Evolutionary conservation across 2,797 vertebrate species (phyloP), one percentile per base, ranked within the genome.

Genomic region (Perdix hodgsoniae): DNA sequence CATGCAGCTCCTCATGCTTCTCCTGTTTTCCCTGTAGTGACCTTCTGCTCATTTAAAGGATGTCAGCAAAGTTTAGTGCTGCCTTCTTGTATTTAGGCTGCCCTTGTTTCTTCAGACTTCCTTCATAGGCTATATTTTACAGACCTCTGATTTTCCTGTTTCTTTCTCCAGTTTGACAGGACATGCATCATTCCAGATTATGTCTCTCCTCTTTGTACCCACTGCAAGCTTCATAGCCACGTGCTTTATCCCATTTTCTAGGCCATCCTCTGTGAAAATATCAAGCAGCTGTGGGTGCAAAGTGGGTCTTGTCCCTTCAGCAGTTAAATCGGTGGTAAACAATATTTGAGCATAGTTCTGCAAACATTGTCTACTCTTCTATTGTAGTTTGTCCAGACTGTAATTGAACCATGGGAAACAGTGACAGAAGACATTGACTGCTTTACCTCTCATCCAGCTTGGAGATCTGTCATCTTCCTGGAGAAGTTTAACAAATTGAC

Each of bases 341-440:
- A 29, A 37, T 31, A 29, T 90, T 54, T 59, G 8, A 72, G 17
- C 18, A 60, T 23, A 57, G n/a, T 77, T 54, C 91, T 54, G 57
- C 12, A 45, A 61, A 80, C 10, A 45, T 63, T 56, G 83, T 50
- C 67, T 83, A 39, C 47, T 17, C 24, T 71, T 60, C 86, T 60
- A 59, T 26, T 86, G 33, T 23, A 44, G 7, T 33, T 85, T 80
- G 16, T 22, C 56, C 23, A 39, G 57, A 74, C 18, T 5, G 23
- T 56, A 63, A 74, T 12, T 1, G 37, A 12, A 35, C 29, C 65
- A 49, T 11, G 11, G 2, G 15, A 94, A n/a, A 23, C 50, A 73
- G 70, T 17, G 65, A 81, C 3, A 2, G 81, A 74, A 0, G 0
- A 15, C 47, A 42, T 42, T 16, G 16, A 42, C 42, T 42, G n/a